Evolutionary conservation across 1,140 invertebrate species (phyloP).

Genomic region (Drosophila pseudoananassae): DNA sequence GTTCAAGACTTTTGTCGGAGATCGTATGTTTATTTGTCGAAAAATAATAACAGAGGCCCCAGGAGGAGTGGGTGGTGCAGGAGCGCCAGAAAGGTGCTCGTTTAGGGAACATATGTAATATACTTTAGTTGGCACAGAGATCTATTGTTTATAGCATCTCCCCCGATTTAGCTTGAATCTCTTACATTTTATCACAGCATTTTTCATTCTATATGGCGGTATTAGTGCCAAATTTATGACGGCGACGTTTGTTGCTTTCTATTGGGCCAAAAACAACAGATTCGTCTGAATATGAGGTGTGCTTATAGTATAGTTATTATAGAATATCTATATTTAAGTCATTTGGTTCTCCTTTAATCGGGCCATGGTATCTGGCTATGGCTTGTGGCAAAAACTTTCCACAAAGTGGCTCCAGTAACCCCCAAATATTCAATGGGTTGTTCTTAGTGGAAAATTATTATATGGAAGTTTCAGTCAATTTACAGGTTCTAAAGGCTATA

Average conservation of each 20-base stretch:
- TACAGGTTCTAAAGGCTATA: too few relatives aligned
- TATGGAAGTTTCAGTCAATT: too few relatives aligned
- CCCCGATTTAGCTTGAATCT: constrained; percentile 14
- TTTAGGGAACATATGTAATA: constrained; percentile 6
- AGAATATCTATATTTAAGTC: neutral
- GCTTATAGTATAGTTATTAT: constrained; percentile 6
- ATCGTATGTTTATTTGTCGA: constrained; percentile 37
- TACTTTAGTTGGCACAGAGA: constrained; percentile 19
- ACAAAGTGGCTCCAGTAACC: neutral
- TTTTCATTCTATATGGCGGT: constrained; percentile 53
- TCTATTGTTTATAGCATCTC: constrained; percentile 10
- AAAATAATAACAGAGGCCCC: neutral
- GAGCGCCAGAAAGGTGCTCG: neutral
- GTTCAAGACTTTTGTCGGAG: constrained; percentile 66
- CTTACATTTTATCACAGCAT: constrained; percentile 38
- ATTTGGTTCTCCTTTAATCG: too few relatives aligned
- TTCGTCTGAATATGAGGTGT: constrained; percentile 9
- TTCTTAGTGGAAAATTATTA: neutral
- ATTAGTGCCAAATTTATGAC: constrained; percentile 69
- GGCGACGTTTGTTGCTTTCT: constrained; percentile 32
- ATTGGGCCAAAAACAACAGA: constrained; percentile 43
- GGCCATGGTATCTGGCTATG: neutral
- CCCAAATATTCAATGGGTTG: neutral
- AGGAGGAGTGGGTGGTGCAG: neutral
- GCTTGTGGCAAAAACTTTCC: neutral